Base-by-base conservation (phyloP, 2,113 vertebrate species). In the Amazona vittata region DNA sequence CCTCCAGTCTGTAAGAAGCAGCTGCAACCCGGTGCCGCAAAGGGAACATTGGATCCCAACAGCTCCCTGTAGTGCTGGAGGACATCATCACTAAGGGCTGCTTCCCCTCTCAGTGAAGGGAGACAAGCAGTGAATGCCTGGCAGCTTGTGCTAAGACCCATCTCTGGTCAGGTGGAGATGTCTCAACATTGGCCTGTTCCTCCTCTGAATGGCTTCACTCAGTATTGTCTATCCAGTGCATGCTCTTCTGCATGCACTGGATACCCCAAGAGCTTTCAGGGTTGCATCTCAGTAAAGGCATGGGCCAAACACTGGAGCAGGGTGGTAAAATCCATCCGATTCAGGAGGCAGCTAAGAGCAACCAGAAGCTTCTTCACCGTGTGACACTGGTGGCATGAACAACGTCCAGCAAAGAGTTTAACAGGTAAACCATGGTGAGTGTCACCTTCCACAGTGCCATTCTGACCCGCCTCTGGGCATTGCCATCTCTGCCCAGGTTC, bases 201-300 rank as follows among this genome's bases (percentile, higher is more conserved):
- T 63, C 8, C 44, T 65, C 31, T 0, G 0, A 52, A 49, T 0
- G 35, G 17, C 29, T 44, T 63, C 62, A 10, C 46, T 49, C 24
- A 20, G 26, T 20, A 22, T 0, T 41, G 39, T 22, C n/a, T 5
- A 7, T 10, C 67, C 39, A 59, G 73, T 0, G 1, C 1, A 0
- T 1, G 37, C 29, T 35, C 35, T 35, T 35, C 35, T 35, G 20
- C 13, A 35, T 22, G 13, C 33, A 15, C 57, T 24, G 33, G 55
- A 59, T 59, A 11, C 29, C 21, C 39, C 70, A 28, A 4, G 11
- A 35, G n/a, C 25, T 89, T 60, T 60, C n/a, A 41, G 25, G 31
- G 24, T 28, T 39, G 43, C 18, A 10, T 5, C 18, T 18, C n/a
- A 62, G 29, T 18, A 21, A 12, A 64, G 19, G 5, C 57, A 10